Percentiles rank a stretch among this genome's conserved stretches.
Evolutionary conservation across 2,113 vertebrate species (phyloP).

Genomic region (Pelvicachromis taeniatus): DNA sequence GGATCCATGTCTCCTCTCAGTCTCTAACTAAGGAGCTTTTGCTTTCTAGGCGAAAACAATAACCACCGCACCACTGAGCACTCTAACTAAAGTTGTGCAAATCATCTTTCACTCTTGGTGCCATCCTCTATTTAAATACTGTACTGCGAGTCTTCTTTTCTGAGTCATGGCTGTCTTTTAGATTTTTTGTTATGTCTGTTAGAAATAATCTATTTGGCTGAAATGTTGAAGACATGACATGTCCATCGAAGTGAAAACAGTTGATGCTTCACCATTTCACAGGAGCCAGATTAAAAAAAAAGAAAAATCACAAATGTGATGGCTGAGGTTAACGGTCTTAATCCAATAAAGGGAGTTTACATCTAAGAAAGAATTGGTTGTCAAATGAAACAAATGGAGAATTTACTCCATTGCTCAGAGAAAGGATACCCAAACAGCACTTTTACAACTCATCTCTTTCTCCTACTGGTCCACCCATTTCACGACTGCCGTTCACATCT

Average conservation of each 20-base stretch:
- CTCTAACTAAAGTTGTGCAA: not conserved
- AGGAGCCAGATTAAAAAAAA: not conserved
- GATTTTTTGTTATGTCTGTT: not conserved
- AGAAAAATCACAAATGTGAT: not conserved
- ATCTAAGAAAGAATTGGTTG: not conserved
- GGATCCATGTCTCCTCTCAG: not conserved
- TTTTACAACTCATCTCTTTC: not conserved
- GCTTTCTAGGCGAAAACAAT: not conserved
- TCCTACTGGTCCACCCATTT: not conserved
- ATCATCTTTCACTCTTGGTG: not conserved
- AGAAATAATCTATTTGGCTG: not conserved
- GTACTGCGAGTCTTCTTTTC: not conserved
- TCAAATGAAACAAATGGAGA: not conserved
- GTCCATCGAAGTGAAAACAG: not conserved
- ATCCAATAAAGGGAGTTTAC: not conserved
- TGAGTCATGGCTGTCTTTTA: not conserved
- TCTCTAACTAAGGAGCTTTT: rapidly evolving
- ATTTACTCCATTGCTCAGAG: not conserved
- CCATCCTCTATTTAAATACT: not conserved
- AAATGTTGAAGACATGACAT: not conserved
- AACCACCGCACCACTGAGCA: not conserved
- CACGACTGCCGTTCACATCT: not conserved
- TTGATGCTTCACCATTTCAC: not conserved
- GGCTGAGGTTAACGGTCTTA: not conserved
- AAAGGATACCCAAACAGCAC: not conserved